These are phyloP conservation scores for Deroplatys truncata DNA, from an alignment of 2,888 invertebrate species.

Conservation along the genomic window DNA sequence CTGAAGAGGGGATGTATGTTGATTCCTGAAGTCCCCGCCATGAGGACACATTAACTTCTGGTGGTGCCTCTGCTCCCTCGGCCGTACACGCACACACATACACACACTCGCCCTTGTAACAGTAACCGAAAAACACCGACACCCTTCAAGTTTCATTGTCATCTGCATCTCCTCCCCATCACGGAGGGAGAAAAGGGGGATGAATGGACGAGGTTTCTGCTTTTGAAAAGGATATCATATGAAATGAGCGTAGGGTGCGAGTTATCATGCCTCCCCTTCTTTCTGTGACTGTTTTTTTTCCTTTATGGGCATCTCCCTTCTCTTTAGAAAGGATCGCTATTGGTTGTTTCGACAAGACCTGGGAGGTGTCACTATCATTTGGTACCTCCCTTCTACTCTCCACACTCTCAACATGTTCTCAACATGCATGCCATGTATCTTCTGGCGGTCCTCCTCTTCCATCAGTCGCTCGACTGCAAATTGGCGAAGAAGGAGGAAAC, in stretches of 20 bases:
- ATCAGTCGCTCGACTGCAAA: too few species aligned
- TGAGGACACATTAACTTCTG: not conserved
- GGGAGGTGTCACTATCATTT: conserved; percentile 4
- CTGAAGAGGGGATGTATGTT: conserved; percentile 86
- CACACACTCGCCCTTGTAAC: not conserved
- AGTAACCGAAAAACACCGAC: conserved; percentile 1
- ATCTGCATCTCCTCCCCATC: not conserved
- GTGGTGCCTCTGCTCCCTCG: not conserved
- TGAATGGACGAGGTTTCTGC: not conserved
- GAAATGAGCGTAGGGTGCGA: not conserved
- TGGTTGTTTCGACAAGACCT: not conserved
- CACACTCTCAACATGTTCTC: too few species aligned
- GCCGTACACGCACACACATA: not conserved
- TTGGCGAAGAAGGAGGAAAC: too few species aligned
- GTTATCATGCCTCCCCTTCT: not conserved
- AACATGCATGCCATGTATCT: not conserved
- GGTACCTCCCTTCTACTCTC: not conserved
- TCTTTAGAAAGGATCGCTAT: not conserved
- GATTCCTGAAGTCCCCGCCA: conserved; percentile 47
- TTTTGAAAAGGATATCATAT: conserved; percentile 2
- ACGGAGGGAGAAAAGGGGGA: not conserved
- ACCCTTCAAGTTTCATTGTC: conserved; percentile 1
- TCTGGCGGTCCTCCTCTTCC: not conserved
- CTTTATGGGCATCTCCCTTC: not conserved
- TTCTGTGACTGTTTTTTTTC: not conserved